Conservation (phyloP, 2,797 vertebrate genomes). For the Paratrypauchen microcephalus region DNA sequence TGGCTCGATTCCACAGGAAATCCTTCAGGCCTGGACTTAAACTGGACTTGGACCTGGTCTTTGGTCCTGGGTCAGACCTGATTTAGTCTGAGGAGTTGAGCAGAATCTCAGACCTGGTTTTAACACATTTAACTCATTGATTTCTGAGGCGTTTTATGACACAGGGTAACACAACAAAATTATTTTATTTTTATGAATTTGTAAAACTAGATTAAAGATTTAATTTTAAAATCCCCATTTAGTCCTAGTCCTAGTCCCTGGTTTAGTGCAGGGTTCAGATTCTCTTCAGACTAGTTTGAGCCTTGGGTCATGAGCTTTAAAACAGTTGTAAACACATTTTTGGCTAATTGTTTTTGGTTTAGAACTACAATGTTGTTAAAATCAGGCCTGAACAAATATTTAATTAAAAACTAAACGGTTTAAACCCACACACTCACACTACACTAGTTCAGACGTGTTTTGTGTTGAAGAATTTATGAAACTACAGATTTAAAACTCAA, state of each 20-base stretch:
- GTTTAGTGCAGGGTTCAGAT: background rate
- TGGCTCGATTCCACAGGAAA: background rate
- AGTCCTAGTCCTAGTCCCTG: background rate
- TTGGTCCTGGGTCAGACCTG: background rate
- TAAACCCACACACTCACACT: background rate
- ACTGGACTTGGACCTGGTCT: background rate
- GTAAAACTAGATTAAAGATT: no score
- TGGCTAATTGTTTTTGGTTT: no score
- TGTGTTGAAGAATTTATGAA: conserved; percentile 24
- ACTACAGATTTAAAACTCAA: background rate
- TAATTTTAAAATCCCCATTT: background rate
- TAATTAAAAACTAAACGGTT: background rate
- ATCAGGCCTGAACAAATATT: background rate
- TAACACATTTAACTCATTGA: background rate
- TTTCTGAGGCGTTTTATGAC: background rate
- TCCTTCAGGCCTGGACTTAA: background rate
- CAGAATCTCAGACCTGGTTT: background rate
- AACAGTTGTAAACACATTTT: background rate
- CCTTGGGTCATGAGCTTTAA: background rate
- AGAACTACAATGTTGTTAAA: background rate
- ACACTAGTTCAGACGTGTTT: no score
- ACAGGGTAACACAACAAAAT: background rate
- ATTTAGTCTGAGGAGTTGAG: background rate
- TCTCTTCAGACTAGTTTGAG: no score
- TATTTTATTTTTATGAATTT: no score